These are phyloP conservation scores for Bugulina stolonifera DNA, from an alignment of 2,888 invertebrate genomes.

Conservation along the genomic window DNA sequence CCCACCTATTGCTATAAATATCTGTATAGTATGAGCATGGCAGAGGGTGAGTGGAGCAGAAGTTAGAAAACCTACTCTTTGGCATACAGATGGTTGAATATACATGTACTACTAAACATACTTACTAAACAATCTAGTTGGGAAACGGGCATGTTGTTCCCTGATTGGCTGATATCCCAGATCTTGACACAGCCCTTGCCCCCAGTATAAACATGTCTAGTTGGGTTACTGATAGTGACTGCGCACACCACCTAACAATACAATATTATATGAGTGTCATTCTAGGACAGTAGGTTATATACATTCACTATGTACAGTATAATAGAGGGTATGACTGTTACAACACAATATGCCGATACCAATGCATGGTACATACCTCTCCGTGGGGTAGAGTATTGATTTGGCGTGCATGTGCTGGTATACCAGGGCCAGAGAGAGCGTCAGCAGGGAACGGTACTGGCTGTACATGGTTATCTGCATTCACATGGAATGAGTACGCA, in stretches of 20 bases:
- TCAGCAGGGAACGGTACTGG: slow-evolving; percentile 93
- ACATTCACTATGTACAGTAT: too few species aligned
- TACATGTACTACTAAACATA: too few species aligned
- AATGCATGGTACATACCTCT: slow-evolving; percentile 60
- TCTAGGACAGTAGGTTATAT: too few species aligned
- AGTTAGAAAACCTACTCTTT: too few species aligned
- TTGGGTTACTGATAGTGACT: slow-evolving; percentile 73
- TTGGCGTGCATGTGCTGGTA: slow-evolving; percentile 82
- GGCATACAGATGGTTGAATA: too few species aligned
- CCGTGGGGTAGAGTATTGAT: slow-evolving; percentile 88
- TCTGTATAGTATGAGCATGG: too few species aligned
- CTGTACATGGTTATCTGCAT: slow-evolving; percentile 58
- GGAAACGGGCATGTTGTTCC: slow-evolving; percentile 76
- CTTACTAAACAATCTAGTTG: slow-evolving; percentile 78
- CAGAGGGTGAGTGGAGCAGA: too few species aligned
- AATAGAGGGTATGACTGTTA: too few species aligned
- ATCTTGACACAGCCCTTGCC: slow-evolving; percentile 96
- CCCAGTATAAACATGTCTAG: slow-evolving; percentile 70
- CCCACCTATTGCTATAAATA: too few species aligned
- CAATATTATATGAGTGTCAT: too few species aligned
- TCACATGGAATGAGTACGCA: slow-evolving; percentile 90
- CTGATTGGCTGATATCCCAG: slow-evolving; percentile 89
- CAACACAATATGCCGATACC: too few species aligned
- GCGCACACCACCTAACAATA: slow-evolving; percentile 74
- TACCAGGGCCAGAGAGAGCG: slow-evolving; percentile 83